Evolutionary conservation across 2,797 vertebrate genomes (phyloP), one percentile per base, ranked within the genome.

Genomic region (Steatocranus sp.): DNA sequence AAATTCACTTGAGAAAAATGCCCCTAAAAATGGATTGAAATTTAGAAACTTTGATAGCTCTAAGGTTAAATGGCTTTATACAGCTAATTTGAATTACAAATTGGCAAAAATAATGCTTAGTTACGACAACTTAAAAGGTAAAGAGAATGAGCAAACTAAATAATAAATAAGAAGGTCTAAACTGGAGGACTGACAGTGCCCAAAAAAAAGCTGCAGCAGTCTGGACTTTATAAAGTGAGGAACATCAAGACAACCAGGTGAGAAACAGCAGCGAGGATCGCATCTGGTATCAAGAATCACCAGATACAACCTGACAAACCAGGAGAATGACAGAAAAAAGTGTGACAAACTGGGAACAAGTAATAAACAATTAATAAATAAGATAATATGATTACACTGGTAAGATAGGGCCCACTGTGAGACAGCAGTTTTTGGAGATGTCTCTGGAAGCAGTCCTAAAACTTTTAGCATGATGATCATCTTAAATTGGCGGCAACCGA

Each of bases 381-480:
- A 25, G 38, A 27, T 8, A 7, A 70, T 18, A 7, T 27, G 66
- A 0, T 27, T 17, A 25, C 63, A 66, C 36, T 68, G 20, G 8
- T 38, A 41, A 36, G 17, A 23, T 20, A 5, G 20, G 58, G 18
- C 8, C 15, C 56, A 36, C 10, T 36, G 61, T 66, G n/a, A 66
- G 36, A 41, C n/a, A 15, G 11, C n/a, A 38, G 11, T 11, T 20
- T 3, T 63, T 20, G n/a, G 58, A 14, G 34, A 12, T 25, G 20
- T 53, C 5, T 50, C 5, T 50, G 48, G 18, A 50, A 50, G 3
- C n/a, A 20, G 9, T 50, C 48, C 11, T 50, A 30, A 7, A 73
- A 11, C 10, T 1, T 73, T 48, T 18, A 4, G 43, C 25, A 1
- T 12, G 6, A 30, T 32, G 11, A 32, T 48, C 0, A 48, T 30